phyloP scores from a whole-genome alignment of 2,113 vertebrate genomes.

The Picathartes gymnocephalus region DNA sequence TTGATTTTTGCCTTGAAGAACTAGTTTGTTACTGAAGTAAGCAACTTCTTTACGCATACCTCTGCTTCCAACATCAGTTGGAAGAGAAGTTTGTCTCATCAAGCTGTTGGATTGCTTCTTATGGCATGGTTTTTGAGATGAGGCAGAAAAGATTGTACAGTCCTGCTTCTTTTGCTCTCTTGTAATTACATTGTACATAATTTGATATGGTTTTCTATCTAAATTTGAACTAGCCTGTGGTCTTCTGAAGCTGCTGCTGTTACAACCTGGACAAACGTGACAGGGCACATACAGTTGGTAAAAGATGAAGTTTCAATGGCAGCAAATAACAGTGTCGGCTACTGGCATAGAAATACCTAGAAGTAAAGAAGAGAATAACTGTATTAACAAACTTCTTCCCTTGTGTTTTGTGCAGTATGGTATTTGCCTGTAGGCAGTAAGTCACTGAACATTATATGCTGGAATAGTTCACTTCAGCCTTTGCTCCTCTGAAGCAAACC shows the following conservation, averaged over 20 bases:
- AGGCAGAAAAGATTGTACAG: background rate
- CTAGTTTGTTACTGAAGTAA: background rate
- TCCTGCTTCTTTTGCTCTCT: background rate
- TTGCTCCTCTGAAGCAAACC: background rate
- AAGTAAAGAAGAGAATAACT: background rate
- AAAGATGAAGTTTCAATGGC: background rate
- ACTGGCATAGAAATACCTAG: background rate
- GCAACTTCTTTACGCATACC: background rate
- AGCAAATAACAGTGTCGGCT: background rate
- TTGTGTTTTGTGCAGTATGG: background rate
- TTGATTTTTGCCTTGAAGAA: conserved; percentile 1
- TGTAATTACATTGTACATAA: background rate
- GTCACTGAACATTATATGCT: background rate
- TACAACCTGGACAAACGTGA: background rate
- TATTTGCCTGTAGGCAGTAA: conserved; percentile 2
- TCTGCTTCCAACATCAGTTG: background rate
- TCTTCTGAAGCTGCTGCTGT: background rate
- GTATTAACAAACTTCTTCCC: background rate
- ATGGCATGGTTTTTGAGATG: fast-evolving
- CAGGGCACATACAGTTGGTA: background rate
- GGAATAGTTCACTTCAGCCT: background rate
- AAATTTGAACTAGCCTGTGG: background rate
- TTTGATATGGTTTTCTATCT: background rate
- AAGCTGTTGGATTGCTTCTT: background rate
- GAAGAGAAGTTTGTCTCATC: background rate